phyloP scores from a whole-genome alignment of 2,797 vertebrate species.

The Percopsis omiscomaycus region DNA sequence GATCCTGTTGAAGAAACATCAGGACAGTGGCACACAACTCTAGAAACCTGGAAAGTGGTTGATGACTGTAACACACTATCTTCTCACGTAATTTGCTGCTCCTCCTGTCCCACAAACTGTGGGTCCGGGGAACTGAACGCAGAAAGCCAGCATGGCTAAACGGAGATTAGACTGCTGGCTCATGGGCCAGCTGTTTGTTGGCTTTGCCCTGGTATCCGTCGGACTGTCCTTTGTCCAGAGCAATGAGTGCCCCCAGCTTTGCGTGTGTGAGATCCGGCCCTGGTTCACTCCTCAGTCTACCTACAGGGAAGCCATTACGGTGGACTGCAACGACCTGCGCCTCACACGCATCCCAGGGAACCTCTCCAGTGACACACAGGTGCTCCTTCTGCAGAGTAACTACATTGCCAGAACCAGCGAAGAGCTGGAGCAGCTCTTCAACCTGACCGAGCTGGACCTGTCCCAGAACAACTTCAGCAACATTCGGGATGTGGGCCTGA shows the following conservation, averaged over 20 bases:
- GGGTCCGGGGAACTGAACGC: conserved; percentile 34
- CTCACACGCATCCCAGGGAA: conserved; percentile 90
- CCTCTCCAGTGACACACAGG: conserved; percentile 92
- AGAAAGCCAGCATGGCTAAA: conserved; percentile 80
- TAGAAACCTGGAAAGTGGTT: conserved; percentile 60
- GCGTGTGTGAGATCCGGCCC: conserved; percentile 94
- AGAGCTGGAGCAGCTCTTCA: conserved; percentile 89
- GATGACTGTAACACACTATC: conserved; percentile 64
- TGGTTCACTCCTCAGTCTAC: conserved; percentile 99
- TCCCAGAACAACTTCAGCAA: conserved; percentile 97
- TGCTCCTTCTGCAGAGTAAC: conserved; percentile 96
- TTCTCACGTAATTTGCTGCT: conserved; percentile 60
- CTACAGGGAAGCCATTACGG: conserved; percentile 94
- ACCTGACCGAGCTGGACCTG: conserved; percentile 94
- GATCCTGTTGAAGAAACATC: conserved; percentile 50
- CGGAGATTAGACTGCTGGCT: conserved; percentile 54
- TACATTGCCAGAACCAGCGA: conserved; percentile 87
- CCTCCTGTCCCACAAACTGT: conserved; percentile 46
- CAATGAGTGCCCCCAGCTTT: conserved; percentile 92
- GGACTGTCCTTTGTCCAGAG: conserved; percentile 67
- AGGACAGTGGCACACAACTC: conserved; percentile 31
- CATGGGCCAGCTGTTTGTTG: conserved; percentile 73
- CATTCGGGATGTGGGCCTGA: conserved; percentile 88
- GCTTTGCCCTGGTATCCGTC: conserved; percentile 76
- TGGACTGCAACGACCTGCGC: conserved; percentile 96